Conservation (phyloP, 2,888 invertebrate genomes). For the Eugnorisma glareosa region DNA sequence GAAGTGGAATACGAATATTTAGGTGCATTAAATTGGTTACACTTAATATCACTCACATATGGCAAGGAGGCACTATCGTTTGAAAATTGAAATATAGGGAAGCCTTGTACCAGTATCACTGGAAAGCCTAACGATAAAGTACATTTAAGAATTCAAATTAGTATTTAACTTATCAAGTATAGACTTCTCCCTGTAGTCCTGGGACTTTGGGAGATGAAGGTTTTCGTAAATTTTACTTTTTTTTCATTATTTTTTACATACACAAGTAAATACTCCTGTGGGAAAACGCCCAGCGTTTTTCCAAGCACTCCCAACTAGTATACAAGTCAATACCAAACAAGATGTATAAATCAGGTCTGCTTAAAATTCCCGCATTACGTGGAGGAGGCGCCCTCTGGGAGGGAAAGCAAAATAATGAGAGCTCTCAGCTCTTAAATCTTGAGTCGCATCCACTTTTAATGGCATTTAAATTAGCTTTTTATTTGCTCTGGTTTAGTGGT, state of each 20-base stretch:
- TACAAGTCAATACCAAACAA: slow-evolving; percentile 65
- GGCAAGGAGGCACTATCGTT: neutral
- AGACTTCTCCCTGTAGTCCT: neutral
- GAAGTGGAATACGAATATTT: too few species aligned
- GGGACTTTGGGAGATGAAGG: neutral
- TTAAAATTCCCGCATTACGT: slow-evolving; percentile 70
- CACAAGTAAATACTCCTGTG: neutral
- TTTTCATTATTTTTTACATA: neutral
- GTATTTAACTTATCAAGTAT: neutral
- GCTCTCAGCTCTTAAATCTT: slow-evolving; percentile 80
- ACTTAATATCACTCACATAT: too few species aligned
- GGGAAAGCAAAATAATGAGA: slow-evolving; percentile 68
- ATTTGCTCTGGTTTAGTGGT: slow-evolving; percentile 78
- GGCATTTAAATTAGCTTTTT: slow-evolving; percentile 90
- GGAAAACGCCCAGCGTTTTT: neutral
- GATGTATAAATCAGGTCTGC: slow-evolving; percentile 69
- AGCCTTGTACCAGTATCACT: too few species aligned
- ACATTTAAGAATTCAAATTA: neutral
- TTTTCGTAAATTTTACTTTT: neutral
- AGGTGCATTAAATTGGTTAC: too few species aligned
- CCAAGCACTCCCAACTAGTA: slow-evolving; percentile 26
- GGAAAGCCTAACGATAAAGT: neutral
- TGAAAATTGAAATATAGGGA: neutral
- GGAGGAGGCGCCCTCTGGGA: slow-evolving; percentile 60
- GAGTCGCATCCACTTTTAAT: slow-evolving; percentile 87